Evolutionary conservation across 2,797 vertebrate genomes (phyloP), one percentile per base, ranked within the genome.

Genomic region (Ispidina lecontei): DNA sequence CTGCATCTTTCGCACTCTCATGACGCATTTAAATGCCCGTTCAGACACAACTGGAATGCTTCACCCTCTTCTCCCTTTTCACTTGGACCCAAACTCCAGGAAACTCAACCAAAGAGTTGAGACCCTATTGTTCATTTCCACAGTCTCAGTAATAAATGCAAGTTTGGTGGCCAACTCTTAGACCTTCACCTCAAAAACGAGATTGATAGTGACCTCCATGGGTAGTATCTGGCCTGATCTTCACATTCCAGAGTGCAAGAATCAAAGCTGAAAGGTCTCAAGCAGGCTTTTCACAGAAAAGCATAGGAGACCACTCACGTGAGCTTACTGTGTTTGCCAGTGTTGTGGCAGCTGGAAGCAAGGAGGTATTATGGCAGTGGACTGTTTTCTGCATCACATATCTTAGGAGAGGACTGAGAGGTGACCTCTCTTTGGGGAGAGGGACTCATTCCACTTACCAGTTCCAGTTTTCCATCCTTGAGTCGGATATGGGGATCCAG

Each of bases 401-500:
- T 60, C 14, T 7, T 28, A 25, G 60, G 64, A 44, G 44, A 75
- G 22, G 54, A 14, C 2, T 9, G 37, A 77, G 62, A 82, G 11
- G 11, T 18, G 29, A 33, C 7, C 15, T 44, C 6, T 4, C 39
- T 21, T 6, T 52, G 14, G 14, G 51, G 13, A 83, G 6, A 68
- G 41, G 58, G 31, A 35, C 4, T 14, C 1, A 0, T 49, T 31
- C 35, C 17, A 97, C 98, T 98, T 84, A 99, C 99, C 98, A 99
- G 90, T 80, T 99, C 98, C 39, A 99, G 87, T 77, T 99, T 99
- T 51, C 98, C 98, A 54, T 98, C 98, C 95, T 98, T 98, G 92
- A 99, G 98, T 10, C 99, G 98, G 81, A 99, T 97, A 28, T 98
- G 97, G 12, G 98, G 99, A 89, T 99, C 98, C 96, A 99, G 97